Percentiles rank a stretch among this genome's conserved stretches.
phyloP scores from a whole-genome alignment of 1,140 invertebrate species.

The Camponotus vicinus region DNA sequence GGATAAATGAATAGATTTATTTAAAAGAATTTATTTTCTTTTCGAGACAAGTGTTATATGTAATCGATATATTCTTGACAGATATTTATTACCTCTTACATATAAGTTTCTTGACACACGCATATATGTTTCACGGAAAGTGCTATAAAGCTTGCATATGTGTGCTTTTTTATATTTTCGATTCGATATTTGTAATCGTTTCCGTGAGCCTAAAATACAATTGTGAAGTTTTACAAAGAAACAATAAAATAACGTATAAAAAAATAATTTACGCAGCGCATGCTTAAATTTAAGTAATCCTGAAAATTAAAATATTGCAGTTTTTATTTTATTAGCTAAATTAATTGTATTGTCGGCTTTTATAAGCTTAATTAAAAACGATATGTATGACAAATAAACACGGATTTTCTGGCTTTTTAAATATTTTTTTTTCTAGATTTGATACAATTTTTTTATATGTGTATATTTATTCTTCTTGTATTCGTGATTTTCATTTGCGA shows the following conservation, averaged over 20 bases:
- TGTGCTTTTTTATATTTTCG: background rate
- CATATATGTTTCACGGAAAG: background rate
- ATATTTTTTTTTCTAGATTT: too few relatives aligned
- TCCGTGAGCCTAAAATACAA: background rate
- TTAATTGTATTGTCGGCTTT: background rate
- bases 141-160: background rate
- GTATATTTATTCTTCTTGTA: too few relatives aligned
- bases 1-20: background rate
- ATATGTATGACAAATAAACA: too few relatives aligned
- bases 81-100: background rate
- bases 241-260: background rate
- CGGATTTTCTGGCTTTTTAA: too few relatives aligned
- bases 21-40: background rate
- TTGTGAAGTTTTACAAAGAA: background rate
- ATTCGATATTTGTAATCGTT: background rate
- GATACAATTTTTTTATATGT: too few relatives aligned
- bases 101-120: background rate
- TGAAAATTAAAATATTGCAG: background rate
- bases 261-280: too few relatives aligned
- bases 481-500: too few relatives aligned
- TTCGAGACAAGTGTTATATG: background rate
- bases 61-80: slow-evolving; percentile 3
- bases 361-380: background rate
- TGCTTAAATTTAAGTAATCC: background rate
- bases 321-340: background rate